These are phyloP conservation scores for Actinostola sp. DNA, from an alignment of 92 coral and sea anemone genomes.

Conservation along the genomic window DNA sequence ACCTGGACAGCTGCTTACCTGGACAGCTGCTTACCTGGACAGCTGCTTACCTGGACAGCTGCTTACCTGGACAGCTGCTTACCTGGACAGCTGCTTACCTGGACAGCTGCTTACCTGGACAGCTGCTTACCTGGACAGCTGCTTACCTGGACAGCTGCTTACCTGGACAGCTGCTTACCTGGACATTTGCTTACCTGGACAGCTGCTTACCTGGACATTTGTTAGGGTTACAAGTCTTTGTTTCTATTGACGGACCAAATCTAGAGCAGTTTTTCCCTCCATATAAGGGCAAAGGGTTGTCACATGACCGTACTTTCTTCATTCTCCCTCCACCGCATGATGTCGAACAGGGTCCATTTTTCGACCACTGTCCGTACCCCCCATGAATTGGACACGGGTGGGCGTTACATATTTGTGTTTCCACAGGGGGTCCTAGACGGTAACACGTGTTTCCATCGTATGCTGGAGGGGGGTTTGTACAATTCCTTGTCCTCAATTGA, in stretches of 20 bases:
- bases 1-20: too few relatives aligned
- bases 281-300: conserved; percentile 53
- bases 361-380: conserved; percentile 47
- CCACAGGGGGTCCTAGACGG: conserved; percentile 55
- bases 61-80: too few relatives aligned
- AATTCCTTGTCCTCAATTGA: conserved; percentile 55
- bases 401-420: conserved; percentile 31
- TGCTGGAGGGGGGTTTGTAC: conserved; percentile 69
- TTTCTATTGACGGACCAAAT: conserved; percentile 47
- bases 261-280: conserved; percentile 63
- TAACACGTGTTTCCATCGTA: conserved; percentile 61
- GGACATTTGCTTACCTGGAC: background rate
- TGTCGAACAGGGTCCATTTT: conserved; percentile 40
- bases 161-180: too few relatives aligned
- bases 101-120: too few relatives aligned
- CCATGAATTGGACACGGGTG: conserved; percentile 60
- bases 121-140: too few relatives aligned
- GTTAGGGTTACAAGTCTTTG: conserved; percentile 33
- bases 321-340: conserved; percentile 44
- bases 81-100: too few relatives aligned
- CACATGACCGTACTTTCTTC: conserved; percentile 52
- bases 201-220: conserved; percentile 49
- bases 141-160: too few relatives aligned
- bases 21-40: too few relatives aligned
- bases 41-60: too few relatives aligned